Conservation (phyloP, 2,113 vertebrate species). For the Cephalopholis sonnerati region DNA sequence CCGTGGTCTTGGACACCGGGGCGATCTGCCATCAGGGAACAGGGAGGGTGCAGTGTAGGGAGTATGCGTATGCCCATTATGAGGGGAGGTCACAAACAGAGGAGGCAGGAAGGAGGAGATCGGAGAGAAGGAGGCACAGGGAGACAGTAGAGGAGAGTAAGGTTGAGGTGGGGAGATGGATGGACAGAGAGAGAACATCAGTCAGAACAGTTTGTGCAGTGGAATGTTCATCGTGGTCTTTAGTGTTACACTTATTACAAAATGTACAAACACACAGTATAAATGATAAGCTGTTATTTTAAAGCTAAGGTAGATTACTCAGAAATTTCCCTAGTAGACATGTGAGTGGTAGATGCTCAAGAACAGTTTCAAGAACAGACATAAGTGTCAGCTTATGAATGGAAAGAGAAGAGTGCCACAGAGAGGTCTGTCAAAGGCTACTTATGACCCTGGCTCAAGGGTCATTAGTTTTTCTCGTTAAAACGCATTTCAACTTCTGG, state of each 20-base stretch:
- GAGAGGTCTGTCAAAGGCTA: too few relatives aligned
- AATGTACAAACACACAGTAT: too few relatives aligned
- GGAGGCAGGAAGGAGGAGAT: neutral
- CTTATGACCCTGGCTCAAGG: too few relatives aligned
- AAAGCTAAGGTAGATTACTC: neutral
- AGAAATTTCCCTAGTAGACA: neutral
- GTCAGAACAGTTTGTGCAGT: neutral
- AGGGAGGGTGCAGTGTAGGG: neutral
- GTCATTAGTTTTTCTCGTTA: too few relatives aligned
- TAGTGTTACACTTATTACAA: neutral
- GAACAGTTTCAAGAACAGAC: neutral
- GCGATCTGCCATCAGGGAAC: conserved; percentile 85
- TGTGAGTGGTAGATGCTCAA: neutral
- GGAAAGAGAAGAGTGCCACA: neutral
- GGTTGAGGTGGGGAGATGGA: neutral
- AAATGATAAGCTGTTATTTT: too few relatives aligned
- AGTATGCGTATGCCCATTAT: neutral
- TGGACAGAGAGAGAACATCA: conserved; percentile 12
- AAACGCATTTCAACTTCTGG: too few relatives aligned
- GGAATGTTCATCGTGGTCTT: neutral
- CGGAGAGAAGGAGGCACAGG: neutral
- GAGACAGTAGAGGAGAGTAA: neutral
- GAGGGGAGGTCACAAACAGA: neutral
- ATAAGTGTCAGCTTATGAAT: neutral
- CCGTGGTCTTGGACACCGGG: conserved; percentile 91